Conservation (phyloP, 1,140 invertebrate species). For the Amyelois transitella region DNA sequence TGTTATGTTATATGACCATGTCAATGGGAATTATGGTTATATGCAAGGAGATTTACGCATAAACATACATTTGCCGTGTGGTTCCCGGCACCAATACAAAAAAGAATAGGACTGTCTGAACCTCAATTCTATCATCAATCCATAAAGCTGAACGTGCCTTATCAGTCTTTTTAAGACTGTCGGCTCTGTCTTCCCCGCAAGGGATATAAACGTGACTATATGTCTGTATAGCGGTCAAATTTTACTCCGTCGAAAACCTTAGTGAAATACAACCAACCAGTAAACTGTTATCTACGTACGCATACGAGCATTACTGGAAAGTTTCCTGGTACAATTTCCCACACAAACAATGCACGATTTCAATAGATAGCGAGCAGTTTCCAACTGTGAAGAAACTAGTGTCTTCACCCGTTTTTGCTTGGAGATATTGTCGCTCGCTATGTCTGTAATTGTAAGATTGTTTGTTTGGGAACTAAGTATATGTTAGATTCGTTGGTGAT, state of each 20-base stretch:
- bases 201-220: too few relatives aligned
- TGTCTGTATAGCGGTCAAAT: not conserved
- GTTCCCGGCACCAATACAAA: too few relatives aligned
- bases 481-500: too few relatives aligned
- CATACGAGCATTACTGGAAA: conserved; percentile 13
- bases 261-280: not conserved
- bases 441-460: not conserved
- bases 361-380: conserved; percentile 15
- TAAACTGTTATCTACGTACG: not conserved
- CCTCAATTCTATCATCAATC: too few relatives aligned
- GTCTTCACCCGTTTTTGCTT: conserved; percentile 6
- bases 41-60: too few relatives aligned
- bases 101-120: too few relatives aligned
- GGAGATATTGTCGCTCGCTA: conserved; percentile 3
- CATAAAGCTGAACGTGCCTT: too few relatives aligned
- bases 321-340: conserved; percentile 25
- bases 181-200: too few relatives aligned
- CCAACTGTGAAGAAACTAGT: not conserved
- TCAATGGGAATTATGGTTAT: too few relatives aligned
- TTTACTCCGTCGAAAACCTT: conserved; percentile 9
- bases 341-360: conserved; percentile 22
- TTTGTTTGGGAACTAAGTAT: not conserved
- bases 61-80: too few relatives aligned
- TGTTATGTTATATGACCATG: not conserved
- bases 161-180: too few relatives aligned